phyloP scores from a whole-genome alignment of 2,888 invertebrate species.

The Calliphora vomitoria region DNA sequence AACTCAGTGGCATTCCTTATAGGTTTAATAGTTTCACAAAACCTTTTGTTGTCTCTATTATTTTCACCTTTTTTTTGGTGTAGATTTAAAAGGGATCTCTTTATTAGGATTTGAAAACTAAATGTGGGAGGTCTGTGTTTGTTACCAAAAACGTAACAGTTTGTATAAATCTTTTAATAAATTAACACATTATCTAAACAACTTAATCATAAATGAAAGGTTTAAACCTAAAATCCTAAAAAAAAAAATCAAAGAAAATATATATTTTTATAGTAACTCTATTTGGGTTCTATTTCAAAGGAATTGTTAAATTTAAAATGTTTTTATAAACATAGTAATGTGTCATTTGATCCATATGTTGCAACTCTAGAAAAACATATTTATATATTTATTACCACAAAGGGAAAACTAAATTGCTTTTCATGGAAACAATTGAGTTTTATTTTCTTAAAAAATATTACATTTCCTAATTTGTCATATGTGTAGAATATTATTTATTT shows the following conservation, averaged over 20 bases:
- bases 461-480: too few relatives aligned
- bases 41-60: conserved; percentile 28
- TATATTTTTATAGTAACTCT: neutral
- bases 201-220: conserved; percentile 63
- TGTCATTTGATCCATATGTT: conserved; percentile 35
- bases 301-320: neutral
- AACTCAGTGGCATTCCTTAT: conserved; percentile 28
- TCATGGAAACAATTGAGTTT: too few relatives aligned
- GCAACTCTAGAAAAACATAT: neutral
- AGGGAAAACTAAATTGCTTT: too few relatives aligned
- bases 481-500: too few relatives aligned
- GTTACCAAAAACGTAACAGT: conserved; percentile 44
- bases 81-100: conserved; percentile 41
- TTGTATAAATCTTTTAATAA: conserved; percentile 62
- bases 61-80: conserved; percentile 19
- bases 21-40: conserved; percentile 13
- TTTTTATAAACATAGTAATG: neutral
- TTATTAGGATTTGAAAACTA: conserved; percentile 1
- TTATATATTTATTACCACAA: neutral
- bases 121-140: conserved; percentile 64
- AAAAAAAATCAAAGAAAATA: neutral
- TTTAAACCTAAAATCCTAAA: neutral
- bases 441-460: too few relatives aligned
- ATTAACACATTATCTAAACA: conserved; percentile 70
- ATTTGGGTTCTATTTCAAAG: neutral